Percentiles rank a stretch among this genome's conserved stretches.
phyloP scores from a whole-genome alignment of 2,888 invertebrate genomes.

The Clitarchus hookeri region DNA sequence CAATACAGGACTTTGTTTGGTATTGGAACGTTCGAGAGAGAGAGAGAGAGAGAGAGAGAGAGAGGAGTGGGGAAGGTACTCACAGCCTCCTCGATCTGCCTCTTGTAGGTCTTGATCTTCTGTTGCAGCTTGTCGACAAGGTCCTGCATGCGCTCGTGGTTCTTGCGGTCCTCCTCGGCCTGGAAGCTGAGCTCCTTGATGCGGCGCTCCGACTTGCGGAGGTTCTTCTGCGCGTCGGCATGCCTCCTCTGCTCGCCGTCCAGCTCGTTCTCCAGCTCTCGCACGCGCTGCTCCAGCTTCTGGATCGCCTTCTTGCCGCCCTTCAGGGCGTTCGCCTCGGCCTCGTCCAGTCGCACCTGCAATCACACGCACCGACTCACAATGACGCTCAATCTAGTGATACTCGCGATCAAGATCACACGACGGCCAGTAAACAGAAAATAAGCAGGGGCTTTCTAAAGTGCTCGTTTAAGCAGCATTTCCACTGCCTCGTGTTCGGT shows the following conservation, averaged over 20 bases:
- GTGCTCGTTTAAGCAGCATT: no score
- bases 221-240: slow-evolving; percentile 98
- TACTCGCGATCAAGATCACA: not conserved
- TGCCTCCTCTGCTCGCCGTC: slow-evolving; percentile 98
- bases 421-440: not conserved
- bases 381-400: not conserved
- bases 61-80: slow-evolving; percentile 47
- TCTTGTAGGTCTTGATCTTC: slow-evolving; percentile 99
- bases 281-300: slow-evolving; percentile 95
- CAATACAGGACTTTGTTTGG: no score
- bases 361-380: not conserved
- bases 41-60: no score
- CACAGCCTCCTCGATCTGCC: slow-evolving; percentile 98
- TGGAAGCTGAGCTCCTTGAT: slow-evolving; percentile 98
- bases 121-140: slow-evolving; percentile 99
- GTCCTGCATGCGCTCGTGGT: slow-evolving; percentile 99
- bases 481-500: no score
- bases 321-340: slow-evolving; percentile 96
- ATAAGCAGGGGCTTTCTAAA: not conserved
- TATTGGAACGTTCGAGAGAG: no score
- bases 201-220: slow-evolving; percentile 96
- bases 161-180: slow-evolving; percentile 99
- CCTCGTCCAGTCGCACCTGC: slow-evolving; percentile 90
- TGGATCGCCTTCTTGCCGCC: slow-evolving; percentile 99
- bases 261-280: slow-evolving; percentile 95